Evolutionary conservation across 2,888 invertebrate genomes (phyloP).

Genomic region (Rotaria macrura): DNA sequence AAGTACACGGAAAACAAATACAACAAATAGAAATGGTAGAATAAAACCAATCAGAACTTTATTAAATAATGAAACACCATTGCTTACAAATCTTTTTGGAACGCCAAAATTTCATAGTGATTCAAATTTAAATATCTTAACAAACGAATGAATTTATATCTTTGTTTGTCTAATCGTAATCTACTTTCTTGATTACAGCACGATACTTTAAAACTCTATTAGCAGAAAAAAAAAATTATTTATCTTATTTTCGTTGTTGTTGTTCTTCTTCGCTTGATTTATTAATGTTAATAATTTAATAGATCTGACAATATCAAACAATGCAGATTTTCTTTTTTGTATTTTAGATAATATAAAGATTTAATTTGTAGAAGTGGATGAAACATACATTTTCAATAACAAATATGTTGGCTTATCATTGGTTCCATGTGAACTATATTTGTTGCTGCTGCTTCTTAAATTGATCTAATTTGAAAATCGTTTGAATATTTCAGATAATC

Average conservation of each 20-base stretch:
- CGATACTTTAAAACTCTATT: background rate
- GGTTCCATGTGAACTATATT: too few species aligned
- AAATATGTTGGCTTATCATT: too few species aligned
- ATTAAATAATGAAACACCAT: background rate
- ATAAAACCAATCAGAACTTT: background rate
- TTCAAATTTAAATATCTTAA: background rate
- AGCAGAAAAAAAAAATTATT: background rate
- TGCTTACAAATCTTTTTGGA: background rate
- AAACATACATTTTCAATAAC: too few species aligned
- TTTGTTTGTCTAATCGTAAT: background rate
- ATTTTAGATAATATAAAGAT: background rate
- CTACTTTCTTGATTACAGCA: background rate
- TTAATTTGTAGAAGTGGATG: too few species aligned
- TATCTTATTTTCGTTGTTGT: background rate
- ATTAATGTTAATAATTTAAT: background rate
- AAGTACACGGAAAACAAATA: background rate
- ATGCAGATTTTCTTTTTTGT: background rate
- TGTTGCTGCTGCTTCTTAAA: too few species aligned
- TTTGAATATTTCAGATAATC: too few species aligned
- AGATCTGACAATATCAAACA: background rate
- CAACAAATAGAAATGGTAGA: background rate
- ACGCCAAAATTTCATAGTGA: constrained; percentile 2
- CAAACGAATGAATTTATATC: background rate
- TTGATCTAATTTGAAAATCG: too few species aligned
- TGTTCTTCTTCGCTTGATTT: background rate